phyloP scores from a whole-genome alignment of 2,888 invertebrate genomes.

The Heterodera filipjevi region DNA sequence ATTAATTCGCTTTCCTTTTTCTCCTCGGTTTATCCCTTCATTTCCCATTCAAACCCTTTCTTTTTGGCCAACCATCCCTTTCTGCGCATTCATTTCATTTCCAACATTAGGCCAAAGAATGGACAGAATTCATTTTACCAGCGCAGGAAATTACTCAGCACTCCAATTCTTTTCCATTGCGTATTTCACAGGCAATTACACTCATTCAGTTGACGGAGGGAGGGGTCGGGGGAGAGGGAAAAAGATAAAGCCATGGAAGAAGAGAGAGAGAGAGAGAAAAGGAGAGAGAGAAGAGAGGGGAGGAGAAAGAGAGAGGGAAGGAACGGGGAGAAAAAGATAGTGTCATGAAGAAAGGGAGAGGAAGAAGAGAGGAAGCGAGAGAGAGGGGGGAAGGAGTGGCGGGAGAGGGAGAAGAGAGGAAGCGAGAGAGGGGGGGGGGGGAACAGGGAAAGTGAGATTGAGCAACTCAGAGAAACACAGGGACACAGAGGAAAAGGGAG shows the following conservation, averaged over 20 bases:
- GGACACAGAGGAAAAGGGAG: too few species aligned
- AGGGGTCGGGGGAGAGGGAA: background rate
- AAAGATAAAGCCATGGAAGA: background rate
- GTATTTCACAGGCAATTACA: conserved; percentile 12
- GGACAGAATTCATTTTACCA: conserved; percentile 11
- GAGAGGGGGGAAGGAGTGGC: too few species aligned
- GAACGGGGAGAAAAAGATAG: too few species aligned
- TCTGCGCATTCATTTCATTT: background rate
- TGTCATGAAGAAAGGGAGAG: too few species aligned
- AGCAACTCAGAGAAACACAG: too few species aligned
- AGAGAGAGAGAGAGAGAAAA: background rate
- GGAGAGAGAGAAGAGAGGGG: background rate
- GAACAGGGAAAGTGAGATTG: too few species aligned
- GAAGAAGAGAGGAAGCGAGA: too few species aligned
- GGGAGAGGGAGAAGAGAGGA: too few species aligned
- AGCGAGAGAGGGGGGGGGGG: too few species aligned
- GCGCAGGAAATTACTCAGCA: conserved; percentile 1
- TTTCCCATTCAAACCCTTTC: conserved; percentile 11
- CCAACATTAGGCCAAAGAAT: conserved; percentile 8
- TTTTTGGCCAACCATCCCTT: background rate
- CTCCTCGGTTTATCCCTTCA: background rate
- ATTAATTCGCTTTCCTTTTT: background rate
- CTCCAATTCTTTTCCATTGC: background rate
- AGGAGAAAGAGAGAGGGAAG: too few species aligned
- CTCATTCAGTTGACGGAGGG: background rate